Percentiles rank a stretch among this genome's conserved stretches.
These are phyloP conservation scores for Phymorhynchus buccinoides DNA, from an alignment of 1,140 invertebrate species.

Conservation along the genomic window DNA sequence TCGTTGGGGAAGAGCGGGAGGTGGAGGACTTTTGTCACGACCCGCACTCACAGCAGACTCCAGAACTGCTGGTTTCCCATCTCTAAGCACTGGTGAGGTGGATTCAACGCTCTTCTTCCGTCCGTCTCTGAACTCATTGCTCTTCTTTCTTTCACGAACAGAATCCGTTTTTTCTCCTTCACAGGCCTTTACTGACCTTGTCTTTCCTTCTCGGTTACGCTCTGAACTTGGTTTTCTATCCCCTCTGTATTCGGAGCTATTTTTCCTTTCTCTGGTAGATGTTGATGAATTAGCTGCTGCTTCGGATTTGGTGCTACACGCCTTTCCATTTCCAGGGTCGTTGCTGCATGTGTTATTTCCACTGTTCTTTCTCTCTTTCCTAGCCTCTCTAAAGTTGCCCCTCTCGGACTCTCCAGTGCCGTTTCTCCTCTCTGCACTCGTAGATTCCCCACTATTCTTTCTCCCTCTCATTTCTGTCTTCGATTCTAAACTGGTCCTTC, in stretches of 20 bases:
- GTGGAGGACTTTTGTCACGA: not conserved
- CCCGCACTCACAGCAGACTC: not conserved
- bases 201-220: no score
- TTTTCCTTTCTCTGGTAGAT: not conserved
- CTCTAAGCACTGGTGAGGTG: not conserved
- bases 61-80: not conserved
- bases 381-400: no score
- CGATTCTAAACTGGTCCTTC: not conserved
- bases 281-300: not conserved
- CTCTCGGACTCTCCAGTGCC: no score
- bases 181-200: no score
- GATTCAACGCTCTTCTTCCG: not conserved
- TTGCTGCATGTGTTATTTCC: not conserved
- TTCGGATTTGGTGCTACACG: not conserved
- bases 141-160: not conserved
- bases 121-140: not conserved
- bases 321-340: no score
- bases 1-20: not conserved
- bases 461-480: not conserved
- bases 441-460: not conserved
- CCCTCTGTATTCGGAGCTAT: not conserved
- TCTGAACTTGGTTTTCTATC: not conserved
- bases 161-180: no score
- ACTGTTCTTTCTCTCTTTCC: not conserved
- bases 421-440: no score